Evolutionary conservation across 2,888 invertebrate genomes (phyloP).

Genomic region (Nomada hirtipes): DNA sequence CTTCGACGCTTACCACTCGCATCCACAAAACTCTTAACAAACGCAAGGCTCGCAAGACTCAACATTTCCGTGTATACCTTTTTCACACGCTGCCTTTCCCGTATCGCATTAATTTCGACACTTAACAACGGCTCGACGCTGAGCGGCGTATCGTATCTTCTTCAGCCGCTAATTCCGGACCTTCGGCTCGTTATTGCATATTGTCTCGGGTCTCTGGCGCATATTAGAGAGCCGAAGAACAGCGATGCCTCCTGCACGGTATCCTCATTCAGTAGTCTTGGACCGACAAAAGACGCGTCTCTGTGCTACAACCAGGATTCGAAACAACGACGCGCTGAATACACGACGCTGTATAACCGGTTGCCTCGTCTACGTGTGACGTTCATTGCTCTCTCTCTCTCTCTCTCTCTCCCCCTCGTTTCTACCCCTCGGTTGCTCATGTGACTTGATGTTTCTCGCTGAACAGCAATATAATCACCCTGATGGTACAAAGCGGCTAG

Average conservation of each 20-base stretch:
- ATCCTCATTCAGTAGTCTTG: constrained; percentile 58
- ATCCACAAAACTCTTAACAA: too few species aligned
- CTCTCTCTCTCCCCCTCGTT: neutral
- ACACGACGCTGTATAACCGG: constrained; percentile 41
- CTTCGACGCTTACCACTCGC: too few species aligned
- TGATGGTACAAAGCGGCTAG: constrained; percentile 83
- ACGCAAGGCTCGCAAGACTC: neutral
- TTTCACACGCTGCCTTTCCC: neutral
- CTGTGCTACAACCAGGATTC: constrained; percentile 47
- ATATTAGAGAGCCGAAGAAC: constrained; percentile 58
- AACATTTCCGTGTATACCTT: constrained; percentile 1
- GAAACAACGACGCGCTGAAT: constrained; percentile 54
- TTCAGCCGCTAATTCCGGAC: constrained; percentile 36
- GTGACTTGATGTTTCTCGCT: constrained; percentile 77
- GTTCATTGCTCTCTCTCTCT: constrained; percentile 60
- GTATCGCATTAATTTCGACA: neutral
- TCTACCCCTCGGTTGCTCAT: constrained; percentile 61
- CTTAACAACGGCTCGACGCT: neutral
- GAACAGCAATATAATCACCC: constrained; percentile 83
- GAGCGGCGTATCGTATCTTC: constrained; percentile 15
- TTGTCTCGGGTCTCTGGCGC: constrained; percentile 56
- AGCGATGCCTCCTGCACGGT: constrained; percentile 40
- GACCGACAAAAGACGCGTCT: constrained; percentile 70
- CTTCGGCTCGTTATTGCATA: constrained; percentile 59
- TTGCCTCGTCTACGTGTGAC: constrained; percentile 58